Conservation (phyloP, 2,113 vertebrate genomes). For the Uria lomvia region DNA sequence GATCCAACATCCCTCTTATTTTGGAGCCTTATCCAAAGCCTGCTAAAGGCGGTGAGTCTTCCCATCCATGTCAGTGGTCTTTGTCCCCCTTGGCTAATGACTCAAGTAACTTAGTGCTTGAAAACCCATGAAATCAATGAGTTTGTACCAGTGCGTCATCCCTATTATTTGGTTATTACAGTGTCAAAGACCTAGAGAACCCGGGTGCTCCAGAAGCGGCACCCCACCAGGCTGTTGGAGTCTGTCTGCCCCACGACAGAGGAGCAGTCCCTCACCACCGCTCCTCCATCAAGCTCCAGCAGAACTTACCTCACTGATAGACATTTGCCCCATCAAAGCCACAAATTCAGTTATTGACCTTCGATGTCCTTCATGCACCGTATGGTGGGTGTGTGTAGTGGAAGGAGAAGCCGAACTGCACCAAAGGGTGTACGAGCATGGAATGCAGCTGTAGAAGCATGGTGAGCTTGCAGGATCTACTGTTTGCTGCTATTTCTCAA, state of each 20-base stretch:
- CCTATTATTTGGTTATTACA: neutral
- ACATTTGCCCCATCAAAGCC: neutral
- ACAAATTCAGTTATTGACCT: neutral
- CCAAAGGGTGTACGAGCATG: neutral
- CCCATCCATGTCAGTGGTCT: accelerated
- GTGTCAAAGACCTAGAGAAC: neutral
- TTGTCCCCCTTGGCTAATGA: neutral
- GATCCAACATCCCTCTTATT: neutral
- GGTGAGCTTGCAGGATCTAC: neutral
- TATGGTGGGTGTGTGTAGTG: neutral
- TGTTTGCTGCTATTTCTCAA: neutral
- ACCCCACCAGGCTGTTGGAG: accelerated
- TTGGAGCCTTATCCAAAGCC: neutral
- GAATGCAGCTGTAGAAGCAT: neutral
- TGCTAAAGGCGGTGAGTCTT: neutral
- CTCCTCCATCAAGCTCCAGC: neutral
- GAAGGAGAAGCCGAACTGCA: neutral
- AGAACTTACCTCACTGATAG: neutral
- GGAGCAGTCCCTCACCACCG: accelerated
- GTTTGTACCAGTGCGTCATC: neutral
- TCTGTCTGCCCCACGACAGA: no score
- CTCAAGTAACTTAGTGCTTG: neutral
- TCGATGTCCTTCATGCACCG: neutral
- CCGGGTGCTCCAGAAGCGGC: neutral
- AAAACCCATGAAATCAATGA: neutral